These are phyloP conservation scores for Xenentodon cancila DNA, from an alignment of 2,797 vertebrate species.

Conservation along the genomic window DNA sequence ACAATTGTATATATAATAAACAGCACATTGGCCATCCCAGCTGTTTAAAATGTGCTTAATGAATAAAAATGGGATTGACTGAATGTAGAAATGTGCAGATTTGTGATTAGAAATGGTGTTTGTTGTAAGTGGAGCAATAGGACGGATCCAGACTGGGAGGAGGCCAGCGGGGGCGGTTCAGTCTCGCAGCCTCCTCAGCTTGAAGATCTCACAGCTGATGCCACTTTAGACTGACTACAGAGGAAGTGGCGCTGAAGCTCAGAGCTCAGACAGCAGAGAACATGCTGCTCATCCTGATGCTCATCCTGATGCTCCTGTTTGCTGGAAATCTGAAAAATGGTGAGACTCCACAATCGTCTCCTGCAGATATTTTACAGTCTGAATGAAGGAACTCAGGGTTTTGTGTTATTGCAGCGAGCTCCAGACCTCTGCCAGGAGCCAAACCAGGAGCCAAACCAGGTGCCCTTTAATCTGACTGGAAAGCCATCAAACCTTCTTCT, in stretches of 20 bases:
- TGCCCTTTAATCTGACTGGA: neutral
- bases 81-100: too few relatives aligned
- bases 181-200: neutral
- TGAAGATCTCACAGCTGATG: slow-evolving; percentile 36
- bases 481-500: too few relatives aligned
- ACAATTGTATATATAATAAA: too few relatives aligned
- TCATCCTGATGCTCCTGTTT: neutral
- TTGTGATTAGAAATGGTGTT: too few relatives aligned
- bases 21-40: too few relatives aligned
- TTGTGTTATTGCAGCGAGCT: slow-evolving; percentile 20
- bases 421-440: slow-evolving; percentile 14
- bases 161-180: neutral
- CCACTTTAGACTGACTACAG: slow-evolving; percentile 5
- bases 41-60: too few relatives aligned
- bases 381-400: rapidly evolving
- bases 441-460: neutral
- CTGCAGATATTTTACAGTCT: neutral
- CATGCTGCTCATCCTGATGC: slow-evolving; percentile 38
- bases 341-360: neutral
- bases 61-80: too few relatives aligned
- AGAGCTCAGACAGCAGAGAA: too few relatives aligned
- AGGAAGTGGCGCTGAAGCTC: neutral
- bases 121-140: too few relatives aligned
- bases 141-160: too few relatives aligned
- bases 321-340: slow-evolving; percentile 8